Evolutionary conservation across 2,888 invertebrate species (phyloP), one percentile per base, ranked within the genome.

Genomic region (Brachyptera risi): DNA sequence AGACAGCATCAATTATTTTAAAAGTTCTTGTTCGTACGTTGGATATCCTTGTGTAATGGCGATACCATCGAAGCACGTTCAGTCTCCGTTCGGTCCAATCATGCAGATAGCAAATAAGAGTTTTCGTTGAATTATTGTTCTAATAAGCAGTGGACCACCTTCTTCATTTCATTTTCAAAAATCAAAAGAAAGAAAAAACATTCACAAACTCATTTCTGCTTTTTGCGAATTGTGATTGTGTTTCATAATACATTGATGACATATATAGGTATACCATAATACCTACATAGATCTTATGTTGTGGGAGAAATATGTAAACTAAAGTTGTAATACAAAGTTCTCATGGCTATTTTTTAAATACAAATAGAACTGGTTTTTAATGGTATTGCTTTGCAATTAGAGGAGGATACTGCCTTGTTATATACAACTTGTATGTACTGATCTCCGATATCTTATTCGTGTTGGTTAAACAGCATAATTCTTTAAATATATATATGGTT

Each of bases 371-470:
- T 21, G 47, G 47, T 47, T 47, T 47, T 47, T 47, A 47, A 47
- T 47, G 23, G 47, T 17, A 47, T 47, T 24, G 47, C 47, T 47
- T 47, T 47, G 47, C 47, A 47, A 47, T 47, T 47, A 47, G 47
- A 21, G 24, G 47, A n/a, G 4, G 44, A 3, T 19, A n/a, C 24
- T 47, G 47, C 47, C 9, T 47, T n/a, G 40, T 3, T 21, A 3
- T 31, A 31, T 31, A 31, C n/a, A 47, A 24, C 24, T 21, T 47
- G 47, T 47, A 19, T 47, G 21, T 47, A 47, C 21, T 21, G 47
- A 47, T 47, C 24, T 4, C 9, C 13, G 47, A 47, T 47, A 47
- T 21, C 23, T 21, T 17, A 2, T 21, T 47, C 47, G 47, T 47
- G 47, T 31, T 47, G 23, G 5, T 19, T 31, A 5, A n/a, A 3